These are phyloP conservation scores for Gastrophryne carolinensis DNA, from an alignment of 2,797 vertebrate genomes.

Conservation along the genomic window DNA sequence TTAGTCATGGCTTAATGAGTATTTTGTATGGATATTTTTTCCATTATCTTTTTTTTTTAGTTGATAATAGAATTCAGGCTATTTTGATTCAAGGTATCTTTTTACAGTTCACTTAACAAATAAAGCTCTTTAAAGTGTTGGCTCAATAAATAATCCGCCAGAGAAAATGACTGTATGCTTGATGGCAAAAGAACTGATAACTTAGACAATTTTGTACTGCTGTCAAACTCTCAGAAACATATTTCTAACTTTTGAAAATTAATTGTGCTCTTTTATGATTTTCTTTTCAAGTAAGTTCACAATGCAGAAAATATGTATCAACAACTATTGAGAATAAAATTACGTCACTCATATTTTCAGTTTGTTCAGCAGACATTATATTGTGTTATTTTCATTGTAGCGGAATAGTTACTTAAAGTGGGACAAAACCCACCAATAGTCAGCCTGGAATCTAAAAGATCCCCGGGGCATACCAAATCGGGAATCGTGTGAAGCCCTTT, in stretches of 20 bases:
- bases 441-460: no score
- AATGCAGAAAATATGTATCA: background rate
- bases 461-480: no score
- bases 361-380: no score
- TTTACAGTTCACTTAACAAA: slow-evolving; percentile 41
- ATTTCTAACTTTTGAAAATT: slow-evolving; percentile 30
- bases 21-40: slow-evolving; percentile 16
- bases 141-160: slow-evolving; percentile 48
- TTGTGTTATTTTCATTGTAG: no score
- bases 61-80: slow-evolving; percentile 30
- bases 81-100: slow-evolving; percentile 39
- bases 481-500: no score
- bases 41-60: rapidly evolving
- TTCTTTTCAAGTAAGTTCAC: background rate
- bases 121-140: slow-evolving; percentile 45
- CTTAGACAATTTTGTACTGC: slow-evolving; percentile 39
- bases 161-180: slow-evolving; percentile 29
- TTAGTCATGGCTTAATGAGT: slow-evolving; percentile 29
- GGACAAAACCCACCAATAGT: no score
- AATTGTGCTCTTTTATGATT: slow-evolving; percentile 2
- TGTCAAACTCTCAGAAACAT: slow-evolving; percentile 39
- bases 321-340: background rate
- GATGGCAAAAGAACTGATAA: slow-evolving; percentile 41
- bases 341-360: no score
- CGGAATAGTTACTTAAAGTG: no score